Evolutionary conservation across 1,140 invertebrate species (phyloP).

Genomic region (Argopecten irradians): DNA sequence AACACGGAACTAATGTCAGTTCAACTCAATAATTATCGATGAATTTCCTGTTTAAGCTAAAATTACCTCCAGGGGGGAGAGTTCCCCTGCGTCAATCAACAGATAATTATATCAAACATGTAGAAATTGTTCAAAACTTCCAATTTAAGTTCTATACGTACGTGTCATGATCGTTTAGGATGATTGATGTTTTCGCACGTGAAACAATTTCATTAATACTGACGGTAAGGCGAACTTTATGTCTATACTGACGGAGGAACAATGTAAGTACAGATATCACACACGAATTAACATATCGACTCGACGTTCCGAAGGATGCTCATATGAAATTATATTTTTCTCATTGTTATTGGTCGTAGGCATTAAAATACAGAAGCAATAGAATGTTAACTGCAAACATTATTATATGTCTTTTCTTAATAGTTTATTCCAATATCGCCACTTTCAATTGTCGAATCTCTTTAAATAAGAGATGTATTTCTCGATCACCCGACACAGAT

Average conservation of each 20-base stretch:
- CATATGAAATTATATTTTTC: background rate
- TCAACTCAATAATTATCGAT: background rate
- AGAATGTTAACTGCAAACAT: too few species aligned
- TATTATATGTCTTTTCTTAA: too few species aligned
- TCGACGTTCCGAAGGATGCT: background rate
- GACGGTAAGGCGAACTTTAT: background rate
- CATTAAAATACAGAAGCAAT: background rate
- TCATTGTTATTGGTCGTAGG: background rate
- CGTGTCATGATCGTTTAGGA: background rate
- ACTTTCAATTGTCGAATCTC: too few species aligned
- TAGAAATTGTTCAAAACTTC: background rate
- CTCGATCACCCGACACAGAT: background rate
- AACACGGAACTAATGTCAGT: background rate
- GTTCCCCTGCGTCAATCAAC: background rate
- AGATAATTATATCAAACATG: constrained; percentile 18
- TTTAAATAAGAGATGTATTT: too few species aligned
- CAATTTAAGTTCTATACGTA: constrained; percentile 8
- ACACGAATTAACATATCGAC: background rate
- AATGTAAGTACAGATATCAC: background rate
- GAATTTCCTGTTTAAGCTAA: background rate
- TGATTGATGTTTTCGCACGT: background rate
- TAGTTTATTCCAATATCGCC: too few species aligned
- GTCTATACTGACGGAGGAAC: background rate
- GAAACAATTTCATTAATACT: background rate
- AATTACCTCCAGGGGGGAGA: constrained; percentile 2